phyloP scores from a whole-genome alignment of 2,888 invertebrate genomes.

The Hirtodrosophila confusa region DNA sequence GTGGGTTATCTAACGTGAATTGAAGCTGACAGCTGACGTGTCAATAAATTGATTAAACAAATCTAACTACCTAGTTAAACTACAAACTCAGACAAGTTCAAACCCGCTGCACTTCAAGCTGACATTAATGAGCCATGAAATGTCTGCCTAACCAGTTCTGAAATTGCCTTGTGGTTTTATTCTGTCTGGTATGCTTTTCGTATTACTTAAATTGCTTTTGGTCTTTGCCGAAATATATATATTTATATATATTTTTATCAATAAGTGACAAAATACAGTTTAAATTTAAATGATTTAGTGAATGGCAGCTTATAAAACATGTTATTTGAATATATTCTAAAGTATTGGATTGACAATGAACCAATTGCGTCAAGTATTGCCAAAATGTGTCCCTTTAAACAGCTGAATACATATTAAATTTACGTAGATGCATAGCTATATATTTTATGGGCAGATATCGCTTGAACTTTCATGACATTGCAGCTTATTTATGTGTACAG shows the following conservation, averaged over 20 bases:
- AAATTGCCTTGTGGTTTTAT: slow-evolving; percentile 20
- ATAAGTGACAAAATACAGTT: too few relatives aligned
- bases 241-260: neutral
- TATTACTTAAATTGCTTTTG: slow-evolving; percentile 2
- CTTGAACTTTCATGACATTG: too few relatives aligned
- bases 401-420: slow-evolving; percentile 8
- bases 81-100: slow-evolving; percentile 24
- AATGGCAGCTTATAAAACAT: too few relatives aligned
- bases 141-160: slow-evolving; percentile 58
- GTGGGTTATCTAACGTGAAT: slow-evolving; percentile 1
- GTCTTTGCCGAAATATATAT: neutral
- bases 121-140: slow-evolving; percentile 69
- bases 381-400: neutral
- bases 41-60: slow-evolving; percentile 58
- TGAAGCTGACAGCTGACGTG: slow-evolving; percentile 17
- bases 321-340: too few relatives aligned
- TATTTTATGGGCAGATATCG: neutral
- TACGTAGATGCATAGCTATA: neutral
- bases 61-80: slow-evolving; percentile 44
- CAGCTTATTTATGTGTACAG: slow-evolving; percentile 5
- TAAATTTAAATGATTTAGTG: too few relatives aligned
- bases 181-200: slow-evolving; percentile 10
- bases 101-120: slow-evolving; percentile 28
- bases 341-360: too few relatives aligned
- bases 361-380: too few relatives aligned